Base-by-base conservation (phyloP, 2,113 vertebrate species). In the Coptodon bakossiorum region DNA sequence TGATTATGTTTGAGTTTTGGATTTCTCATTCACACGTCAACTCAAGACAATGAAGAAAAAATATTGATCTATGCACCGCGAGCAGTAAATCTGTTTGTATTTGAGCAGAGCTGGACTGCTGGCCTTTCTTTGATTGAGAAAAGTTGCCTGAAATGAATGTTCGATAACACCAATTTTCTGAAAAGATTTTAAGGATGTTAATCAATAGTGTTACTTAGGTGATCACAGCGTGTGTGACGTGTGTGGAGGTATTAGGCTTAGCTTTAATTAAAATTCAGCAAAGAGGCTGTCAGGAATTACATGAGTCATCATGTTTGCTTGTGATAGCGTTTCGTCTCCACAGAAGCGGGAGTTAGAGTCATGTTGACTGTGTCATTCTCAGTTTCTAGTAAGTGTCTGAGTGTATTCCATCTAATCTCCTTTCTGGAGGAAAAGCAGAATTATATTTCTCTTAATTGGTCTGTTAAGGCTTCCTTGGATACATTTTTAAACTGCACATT, bases 1-100 rank as follows among this genome's bases (percentile, higher is more conserved):
- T 84, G 85, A 93, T 92, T 94, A 92, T 82, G 78, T 92, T 89
- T 89, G 89, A 81, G 91, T 86, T 91, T 93, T 66, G 14, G 82
- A 86, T 93, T 93, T 91, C 88, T 83, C 45, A 31, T 93, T 94
- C 89, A 87, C 83, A 56, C 81, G 29, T 92, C 81, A 92, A 57
- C 81, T 86, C 40, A 68, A 90, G 43, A 91, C 82, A 86, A 84
- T 81, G 90, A 88, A 59, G 84, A 54, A 90, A 80, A 89, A 48
- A 54, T 91, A 95, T 94, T 57, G 94, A 94, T 95, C 86, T 13
- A 6, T 68, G 24, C 71, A 80, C 82, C 43, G 48, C 8, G 1
- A 81, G 88, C 86, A 81, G 68, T 68, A 88, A 90, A 94, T 93
- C 88, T 86, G 34, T 88, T 80, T 84, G 45, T 79, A 12, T 84